These are phyloP conservation scores for Mantis religiosa DNA, from an alignment of 2,888 invertebrate genomes.

Conservation along the genomic window DNA sequence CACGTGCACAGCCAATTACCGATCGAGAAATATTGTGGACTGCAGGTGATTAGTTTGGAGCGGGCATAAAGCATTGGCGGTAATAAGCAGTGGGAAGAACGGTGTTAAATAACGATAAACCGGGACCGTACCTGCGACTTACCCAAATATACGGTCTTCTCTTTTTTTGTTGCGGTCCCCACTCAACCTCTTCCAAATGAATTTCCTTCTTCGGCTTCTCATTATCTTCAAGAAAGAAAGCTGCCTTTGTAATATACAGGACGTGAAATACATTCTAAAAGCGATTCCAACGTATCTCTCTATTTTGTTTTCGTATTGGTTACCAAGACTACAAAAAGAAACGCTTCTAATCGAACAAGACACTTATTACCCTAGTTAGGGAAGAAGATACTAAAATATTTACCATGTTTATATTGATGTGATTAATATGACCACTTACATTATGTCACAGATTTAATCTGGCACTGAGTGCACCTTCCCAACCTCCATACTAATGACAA, in stretches of 20 bases:
- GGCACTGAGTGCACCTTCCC: neutral
- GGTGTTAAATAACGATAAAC: constrained; percentile 2
- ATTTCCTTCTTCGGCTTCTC: neutral
- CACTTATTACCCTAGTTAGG: neutral
- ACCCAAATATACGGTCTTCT: neutral
- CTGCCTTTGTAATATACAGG: neutral
- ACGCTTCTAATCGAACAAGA: neutral
- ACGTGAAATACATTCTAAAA: neutral
- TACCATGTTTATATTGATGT: neutral
- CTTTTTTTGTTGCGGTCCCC: neutral
- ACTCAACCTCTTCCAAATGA: neutral
- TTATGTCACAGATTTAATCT: neutral
- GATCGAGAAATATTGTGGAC: neutral
- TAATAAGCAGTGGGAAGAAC: neutral
- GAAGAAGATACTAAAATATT: neutral
- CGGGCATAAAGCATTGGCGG: neutral
- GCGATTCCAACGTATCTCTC: neutral
- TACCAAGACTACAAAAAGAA: neutral
- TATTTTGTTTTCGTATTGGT: neutral
- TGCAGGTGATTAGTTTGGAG: constrained; percentile 6
- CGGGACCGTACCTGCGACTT: neutral
- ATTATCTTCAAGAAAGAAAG: neutral
- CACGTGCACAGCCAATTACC: constrained; percentile 1
- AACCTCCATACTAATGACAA: neutral
- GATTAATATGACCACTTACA: neutral